Evolutionary conservation across 2,113 vertebrate genomes (phyloP).

Genomic region (Oreochromis spilurus): DNA sequence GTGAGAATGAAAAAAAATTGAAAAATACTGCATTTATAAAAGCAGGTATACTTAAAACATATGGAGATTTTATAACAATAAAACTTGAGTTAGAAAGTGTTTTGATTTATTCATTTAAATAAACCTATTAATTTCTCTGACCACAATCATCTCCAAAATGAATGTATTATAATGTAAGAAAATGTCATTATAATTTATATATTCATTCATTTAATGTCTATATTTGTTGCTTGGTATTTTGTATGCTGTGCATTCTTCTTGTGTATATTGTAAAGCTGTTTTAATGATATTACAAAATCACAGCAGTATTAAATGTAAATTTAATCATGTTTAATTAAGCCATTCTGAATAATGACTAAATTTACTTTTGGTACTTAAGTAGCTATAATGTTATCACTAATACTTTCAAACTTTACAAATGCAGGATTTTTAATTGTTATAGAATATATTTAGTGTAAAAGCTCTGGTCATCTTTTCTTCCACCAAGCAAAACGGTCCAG

Average conservation of each 20-base stretch:
- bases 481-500: neutral
- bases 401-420: neutral
- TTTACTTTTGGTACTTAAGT: neutral
- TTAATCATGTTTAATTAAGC: neutral
- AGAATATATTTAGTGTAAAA: neutral
- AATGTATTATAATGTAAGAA: neutral
- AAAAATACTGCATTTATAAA: neutral
- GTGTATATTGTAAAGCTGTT: accelerated
- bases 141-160: neutral
- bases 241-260: neutral
- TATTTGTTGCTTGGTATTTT: neutral
- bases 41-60: neutral
- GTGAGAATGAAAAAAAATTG: accelerated
- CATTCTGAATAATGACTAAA: neutral
- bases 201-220: accelerated
- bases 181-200: neutral
- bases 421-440: neutral
- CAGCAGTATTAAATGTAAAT: neutral
- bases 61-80: neutral
- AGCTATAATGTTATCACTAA: neutral
- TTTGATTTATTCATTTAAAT: neutral
- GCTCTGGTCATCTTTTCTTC: neutral
- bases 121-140: neutral
- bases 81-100: neutral
- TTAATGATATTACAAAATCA: neutral